Base-by-base conservation (phyloP, 2,113 vertebrate genomes). In the Takifugu bimaculatus region DNA sequence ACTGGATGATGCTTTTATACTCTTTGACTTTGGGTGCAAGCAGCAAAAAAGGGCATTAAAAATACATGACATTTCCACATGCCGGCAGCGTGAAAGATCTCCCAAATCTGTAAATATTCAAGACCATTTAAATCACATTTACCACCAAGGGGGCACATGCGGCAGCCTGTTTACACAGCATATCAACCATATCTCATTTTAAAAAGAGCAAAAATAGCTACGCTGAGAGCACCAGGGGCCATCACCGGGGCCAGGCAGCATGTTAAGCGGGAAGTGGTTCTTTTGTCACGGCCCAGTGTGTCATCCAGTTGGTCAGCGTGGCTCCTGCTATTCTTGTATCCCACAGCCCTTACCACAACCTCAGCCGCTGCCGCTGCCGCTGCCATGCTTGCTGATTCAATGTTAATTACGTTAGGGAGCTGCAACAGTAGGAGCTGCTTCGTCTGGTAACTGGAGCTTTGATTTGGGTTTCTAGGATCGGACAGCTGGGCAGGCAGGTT, bases 401-500 rank as follows among this genome's bases (percentile, higher is more conserved):
- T 89, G 74, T 81, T 89, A 87, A 89, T 88, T 83, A 84, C 80
- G 79, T 88, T 85, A 87, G 61, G 52, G 69, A 77, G 78, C 75
- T 80, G 70, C 71, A 49, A 76, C 75, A 72, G 78, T 73, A 81
- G 79, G 80, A 70, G 69, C 70, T 63, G 71, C 67, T 84, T 83
- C 20, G 20, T 20, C 79, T 77, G 81, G 74, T 80, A 79, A 81
- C 65, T 60, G 61, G 62, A 73, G 68, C 70, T 86, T 80, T 83
- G 81, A 80, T 84, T 87, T 81, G 70, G 80, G 79, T 74, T 84
- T 84, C 75, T 57, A 68, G 72, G 74, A 80, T 83, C 80, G 62
- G 80, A 68, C 65, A 75, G 79, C 82, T 67, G 79, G 78, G 68
- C 61, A 20, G 72, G 58, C 77, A 75, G 63, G 83, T 78, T 57